These are phyloP conservation scores for Pteria penguin DNA, from an alignment of 2,888 invertebrate genomes.

Conservation along the genomic window DNA sequence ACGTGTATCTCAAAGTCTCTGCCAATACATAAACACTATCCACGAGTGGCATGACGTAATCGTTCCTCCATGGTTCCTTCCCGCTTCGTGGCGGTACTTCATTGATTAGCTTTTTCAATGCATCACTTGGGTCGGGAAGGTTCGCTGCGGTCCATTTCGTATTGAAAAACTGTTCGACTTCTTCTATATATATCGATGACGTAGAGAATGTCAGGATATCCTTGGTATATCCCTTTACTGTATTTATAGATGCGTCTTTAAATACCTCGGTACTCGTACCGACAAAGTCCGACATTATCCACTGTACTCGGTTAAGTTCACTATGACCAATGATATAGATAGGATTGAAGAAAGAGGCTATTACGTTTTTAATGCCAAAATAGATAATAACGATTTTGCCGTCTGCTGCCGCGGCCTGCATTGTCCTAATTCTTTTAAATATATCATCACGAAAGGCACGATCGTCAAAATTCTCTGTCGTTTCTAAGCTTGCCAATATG, in stretches of 20 bases:
- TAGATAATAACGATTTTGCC: constrained; percentile 61
- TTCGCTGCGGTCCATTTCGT: constrained; percentile 39
- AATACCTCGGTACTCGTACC: constrained; percentile 52
- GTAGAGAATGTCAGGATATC: constrained; percentile 57
- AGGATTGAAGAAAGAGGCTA: constrained; percentile 19
- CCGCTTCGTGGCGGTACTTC: constrained; percentile 28
- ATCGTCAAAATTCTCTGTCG: constrained; percentile 26
- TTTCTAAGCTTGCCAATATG: constrained; percentile 33
- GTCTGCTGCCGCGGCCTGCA: constrained; percentile 43
- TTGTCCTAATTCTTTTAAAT: constrained; percentile 28
- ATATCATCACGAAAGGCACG: constrained; percentile 16
- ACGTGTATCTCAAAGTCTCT: constrained; percentile 49
- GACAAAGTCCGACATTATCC: constrained; percentile 65
- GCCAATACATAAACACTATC: constrained; percentile 68
- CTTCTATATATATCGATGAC: constrained; percentile 40
- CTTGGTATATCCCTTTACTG: constrained; percentile 37
- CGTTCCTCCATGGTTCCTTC: constrained; percentile 38
- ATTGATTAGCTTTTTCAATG: constrained; percentile 43
- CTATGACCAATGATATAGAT: constrained; percentile 25
- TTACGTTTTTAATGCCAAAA: constrained; percentile 56
- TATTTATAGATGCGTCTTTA: not conserved
- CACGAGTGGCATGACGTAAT: constrained; percentile 52
- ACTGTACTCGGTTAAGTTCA: constrained; percentile 48
- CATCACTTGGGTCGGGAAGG: constrained; percentile 17
- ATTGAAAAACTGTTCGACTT: constrained; percentile 33